A percentile compares a stretch with the other conserved stretches of the same genome.
Evolutionary conservation across 2,888 invertebrate species (phyloP).

Genomic region (Phymatocera aterrima): DNA sequence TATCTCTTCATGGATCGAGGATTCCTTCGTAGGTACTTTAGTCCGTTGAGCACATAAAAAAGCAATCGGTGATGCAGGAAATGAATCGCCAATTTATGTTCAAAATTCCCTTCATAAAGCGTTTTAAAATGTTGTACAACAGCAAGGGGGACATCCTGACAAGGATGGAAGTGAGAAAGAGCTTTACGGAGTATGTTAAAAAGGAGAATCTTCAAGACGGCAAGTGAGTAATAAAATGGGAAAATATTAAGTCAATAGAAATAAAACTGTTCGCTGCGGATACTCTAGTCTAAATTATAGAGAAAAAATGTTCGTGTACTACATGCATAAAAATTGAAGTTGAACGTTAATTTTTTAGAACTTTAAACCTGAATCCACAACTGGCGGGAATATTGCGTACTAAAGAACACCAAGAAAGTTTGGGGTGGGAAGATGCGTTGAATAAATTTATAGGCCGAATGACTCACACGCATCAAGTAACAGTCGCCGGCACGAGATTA

Average conservation of each 20-base stretch:
- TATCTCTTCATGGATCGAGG: too few relatives aligned
- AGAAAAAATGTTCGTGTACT: too few relatives aligned
- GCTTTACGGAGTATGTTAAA: conserved; percentile 85
- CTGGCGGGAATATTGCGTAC: conserved; percentile 74
- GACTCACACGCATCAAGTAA: conserved; percentile 83
- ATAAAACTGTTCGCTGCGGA: neutral
- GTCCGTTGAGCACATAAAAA: too few relatives aligned
- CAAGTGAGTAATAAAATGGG: conserved; percentile 64
- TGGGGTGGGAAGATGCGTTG: conserved; percentile 86
- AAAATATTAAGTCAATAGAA: conserved; percentile 35
- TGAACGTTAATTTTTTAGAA: conserved; percentile 69
- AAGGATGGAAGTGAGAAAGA: conserved; percentile 80
- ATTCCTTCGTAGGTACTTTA: too few relatives aligned
- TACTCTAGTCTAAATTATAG: too few relatives aligned
- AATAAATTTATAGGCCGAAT: conserved; percentile 81
- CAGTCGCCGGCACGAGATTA: conserved; percentile 76
- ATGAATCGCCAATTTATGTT: conserved; percentile 2
- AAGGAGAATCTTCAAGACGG: conserved; percentile 78
- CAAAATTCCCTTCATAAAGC: neutral
- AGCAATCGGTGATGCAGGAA: too few relatives aligned
- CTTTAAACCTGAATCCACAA: conserved; percentile 77
- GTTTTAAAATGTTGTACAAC: conserved; percentile 57
- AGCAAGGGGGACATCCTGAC: conserved; percentile 81
- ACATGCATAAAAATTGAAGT: too few relatives aligned
- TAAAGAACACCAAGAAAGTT: conserved; percentile 72